A percentile compares a stretch with the other conserved stretches of the same genome.
Evolutionary conservation across 2,113 vertebrate genomes (phyloP).

Genomic region (Salvelinus namaycush): DNA sequence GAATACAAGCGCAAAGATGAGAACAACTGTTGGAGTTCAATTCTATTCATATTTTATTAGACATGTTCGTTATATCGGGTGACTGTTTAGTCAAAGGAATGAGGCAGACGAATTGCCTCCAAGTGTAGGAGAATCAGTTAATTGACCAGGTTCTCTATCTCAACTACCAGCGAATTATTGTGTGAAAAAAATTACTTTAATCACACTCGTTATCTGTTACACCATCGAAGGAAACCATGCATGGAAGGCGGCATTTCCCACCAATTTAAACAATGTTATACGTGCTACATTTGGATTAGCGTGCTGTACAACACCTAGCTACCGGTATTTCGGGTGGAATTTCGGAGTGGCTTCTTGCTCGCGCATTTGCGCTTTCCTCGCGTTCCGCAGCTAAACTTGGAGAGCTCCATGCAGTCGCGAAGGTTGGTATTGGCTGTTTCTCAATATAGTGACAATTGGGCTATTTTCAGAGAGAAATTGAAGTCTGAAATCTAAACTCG

Average conservation of each 20-base stretch:
- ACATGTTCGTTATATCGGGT: conserved; percentile 22
- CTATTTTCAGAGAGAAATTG: too few species aligned
- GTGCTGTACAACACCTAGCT: conserved; percentile 28
- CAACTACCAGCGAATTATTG: conserved; percentile 11
- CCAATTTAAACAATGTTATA: conserved; percentile 55
- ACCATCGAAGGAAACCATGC: conserved; percentile 64
- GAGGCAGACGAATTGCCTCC: not conserved
- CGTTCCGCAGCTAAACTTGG: conserved; percentile 66
- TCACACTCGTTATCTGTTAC: conserved; percentile 39
- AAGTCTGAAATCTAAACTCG: too few species aligned
- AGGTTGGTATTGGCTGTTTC: conserved; percentile 73
- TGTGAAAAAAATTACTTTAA: conserved; percentile 28
- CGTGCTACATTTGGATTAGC: conserved; percentile 60
- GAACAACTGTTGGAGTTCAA: conserved; percentile 44
- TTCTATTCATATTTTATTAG: conserved; percentile 9
- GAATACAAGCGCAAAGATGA: conserved; percentile 49
- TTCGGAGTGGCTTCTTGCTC: conserved; percentile 47
- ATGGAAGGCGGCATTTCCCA: conserved; percentile 57
- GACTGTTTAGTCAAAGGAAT: conserved; percentile 36
- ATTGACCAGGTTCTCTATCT: conserved; percentile 27
- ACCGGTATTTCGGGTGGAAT: conserved; percentile 15
- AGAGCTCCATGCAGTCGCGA: conserved; percentile 87
- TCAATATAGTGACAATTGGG: not conserved
- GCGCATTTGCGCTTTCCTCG: conserved; percentile 50
- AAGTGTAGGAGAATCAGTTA: conserved; percentile 26